Evolutionary conservation across 2,888 invertebrate species (phyloP).

Genomic region (Atethmia centrago): DNA sequence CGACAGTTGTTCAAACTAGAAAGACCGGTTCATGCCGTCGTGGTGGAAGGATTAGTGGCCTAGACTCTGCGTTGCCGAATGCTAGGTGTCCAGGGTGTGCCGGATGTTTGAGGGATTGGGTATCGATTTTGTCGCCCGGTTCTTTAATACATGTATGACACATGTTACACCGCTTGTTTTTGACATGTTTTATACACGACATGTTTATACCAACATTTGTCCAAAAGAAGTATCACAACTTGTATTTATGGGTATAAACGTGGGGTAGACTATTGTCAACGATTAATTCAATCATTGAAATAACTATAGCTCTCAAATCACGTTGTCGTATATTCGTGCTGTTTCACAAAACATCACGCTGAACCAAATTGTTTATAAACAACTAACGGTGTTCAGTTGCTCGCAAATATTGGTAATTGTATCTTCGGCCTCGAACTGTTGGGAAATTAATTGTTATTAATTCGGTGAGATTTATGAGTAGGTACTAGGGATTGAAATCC

Average conservation of each 20-base stretch:
- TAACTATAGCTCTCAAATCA: constrained; percentile 33
- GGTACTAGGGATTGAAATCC: too few species aligned
- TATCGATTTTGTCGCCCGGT: too few species aligned
- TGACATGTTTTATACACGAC: too few species aligned
- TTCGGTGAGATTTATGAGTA: constrained; percentile 12
- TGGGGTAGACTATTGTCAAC: background rate
- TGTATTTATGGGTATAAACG: background rate
- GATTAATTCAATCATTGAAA: constrained; percentile 13
- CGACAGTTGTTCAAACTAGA: too few species aligned
- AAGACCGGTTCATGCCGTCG: too few species aligned
- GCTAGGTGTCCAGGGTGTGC: too few species aligned
- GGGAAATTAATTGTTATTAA: constrained; percentile 24
- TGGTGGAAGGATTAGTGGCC: too few species aligned
- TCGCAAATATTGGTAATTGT: constrained; percentile 43
- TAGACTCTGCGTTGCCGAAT: too few species aligned
- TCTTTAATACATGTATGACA: too few species aligned
- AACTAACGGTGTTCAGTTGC: constrained; percentile 15
- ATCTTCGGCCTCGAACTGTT: constrained; percentile 7
- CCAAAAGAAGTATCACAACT: too few species aligned
- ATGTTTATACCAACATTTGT: background rate
- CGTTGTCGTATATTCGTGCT: constrained; percentile 34
- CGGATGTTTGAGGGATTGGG: too few species aligned
- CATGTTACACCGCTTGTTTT: too few species aligned
- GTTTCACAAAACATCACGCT: constrained; percentile 57
- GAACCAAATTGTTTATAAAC: constrained; percentile 46